Conservation (phyloP, 2,113 vertebrate genomes). For the Nesogale talazaci region DNA sequence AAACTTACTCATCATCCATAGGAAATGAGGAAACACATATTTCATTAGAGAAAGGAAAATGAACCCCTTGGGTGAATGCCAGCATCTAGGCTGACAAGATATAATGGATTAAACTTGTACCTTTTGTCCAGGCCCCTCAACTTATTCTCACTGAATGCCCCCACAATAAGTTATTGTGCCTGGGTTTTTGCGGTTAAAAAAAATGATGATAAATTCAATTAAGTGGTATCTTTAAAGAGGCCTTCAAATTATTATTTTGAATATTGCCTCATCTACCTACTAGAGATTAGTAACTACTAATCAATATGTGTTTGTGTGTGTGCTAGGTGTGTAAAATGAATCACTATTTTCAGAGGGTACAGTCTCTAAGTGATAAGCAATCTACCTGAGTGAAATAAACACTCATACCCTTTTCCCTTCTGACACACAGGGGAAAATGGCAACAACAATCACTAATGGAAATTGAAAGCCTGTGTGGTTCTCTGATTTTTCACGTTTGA, state of each 20-base stretch:
- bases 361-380: neutral
- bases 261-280: neutral
- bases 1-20: neutral
- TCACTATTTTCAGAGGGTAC: neutral
- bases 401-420: neutral
- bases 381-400: neutral
- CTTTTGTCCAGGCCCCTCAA: neutral
- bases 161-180: neutral
- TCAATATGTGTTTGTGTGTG: neutral
- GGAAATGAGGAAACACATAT: constrained; percentile 2
- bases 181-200: neutral
- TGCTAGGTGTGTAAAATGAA: neutral
- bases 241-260: neutral
- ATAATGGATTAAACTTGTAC: neutral
- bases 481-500: neutral
- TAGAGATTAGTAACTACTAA: neutral
- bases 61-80: neutral
- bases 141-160: neutral
- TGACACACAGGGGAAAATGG: neutral
- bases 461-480: neutral
- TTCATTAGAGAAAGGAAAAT: neutral
- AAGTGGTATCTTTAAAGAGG: neutral
- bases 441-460: neutral
- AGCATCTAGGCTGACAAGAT: neutral
- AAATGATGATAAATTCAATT: neutral